A percentile compares a stretch with the other conserved stretches of the same genome.
Conservation (phyloP, 1,140 invertebrate species). For the Pachyrhynchus sulphureomaculatus region DNA sequence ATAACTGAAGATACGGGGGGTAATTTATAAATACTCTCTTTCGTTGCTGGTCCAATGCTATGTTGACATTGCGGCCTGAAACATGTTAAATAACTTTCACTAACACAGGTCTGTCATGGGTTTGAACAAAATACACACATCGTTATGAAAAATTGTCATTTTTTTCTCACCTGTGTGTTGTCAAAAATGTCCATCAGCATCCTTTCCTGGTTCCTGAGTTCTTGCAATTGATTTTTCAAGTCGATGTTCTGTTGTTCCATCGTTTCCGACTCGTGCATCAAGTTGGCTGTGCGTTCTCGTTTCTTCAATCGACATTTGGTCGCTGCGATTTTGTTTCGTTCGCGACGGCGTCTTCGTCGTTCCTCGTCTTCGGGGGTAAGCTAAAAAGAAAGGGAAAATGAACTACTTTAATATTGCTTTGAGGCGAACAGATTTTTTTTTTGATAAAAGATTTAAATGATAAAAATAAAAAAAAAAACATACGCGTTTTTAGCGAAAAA, state of each 20-base stretch:
- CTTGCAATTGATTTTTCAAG: conserved; percentile 75
- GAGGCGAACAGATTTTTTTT: too few relatives aligned
- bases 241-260: conserved; percentile 85
- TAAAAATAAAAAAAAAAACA: too few relatives aligned
- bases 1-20: conserved; percentile 46
- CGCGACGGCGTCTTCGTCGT: conserved; percentile 74
- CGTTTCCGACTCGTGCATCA: conserved; percentile 84
- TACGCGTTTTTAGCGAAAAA: too few relatives aligned
- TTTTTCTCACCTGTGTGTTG: conserved; percentile 57
- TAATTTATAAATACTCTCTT: conserved; percentile 40
- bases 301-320: conserved; percentile 95
- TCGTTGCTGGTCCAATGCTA: conserved; percentile 51
- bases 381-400: conserved; percentile 60
- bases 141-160: too few relatives aligned
- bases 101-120: too few relatives aligned
- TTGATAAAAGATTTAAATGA: too few relatives aligned
- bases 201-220: conserved; percentile 70
- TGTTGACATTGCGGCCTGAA: conserved; percentile 65
- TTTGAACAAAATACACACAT: too few relatives aligned
- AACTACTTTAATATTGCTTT: too few relatives aligned
- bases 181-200: conserved; percentile 72
- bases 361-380: conserved; percentile 91
- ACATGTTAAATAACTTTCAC: too few relatives aligned
- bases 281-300: conserved; percentile 80
- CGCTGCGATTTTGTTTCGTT: conserved; percentile 93